Evolutionary conservation across 2,113 vertebrate species (phyloP), one percentile per base, ranked within the genome.

Genomic region (Ariopsis seemanni): DNA sequence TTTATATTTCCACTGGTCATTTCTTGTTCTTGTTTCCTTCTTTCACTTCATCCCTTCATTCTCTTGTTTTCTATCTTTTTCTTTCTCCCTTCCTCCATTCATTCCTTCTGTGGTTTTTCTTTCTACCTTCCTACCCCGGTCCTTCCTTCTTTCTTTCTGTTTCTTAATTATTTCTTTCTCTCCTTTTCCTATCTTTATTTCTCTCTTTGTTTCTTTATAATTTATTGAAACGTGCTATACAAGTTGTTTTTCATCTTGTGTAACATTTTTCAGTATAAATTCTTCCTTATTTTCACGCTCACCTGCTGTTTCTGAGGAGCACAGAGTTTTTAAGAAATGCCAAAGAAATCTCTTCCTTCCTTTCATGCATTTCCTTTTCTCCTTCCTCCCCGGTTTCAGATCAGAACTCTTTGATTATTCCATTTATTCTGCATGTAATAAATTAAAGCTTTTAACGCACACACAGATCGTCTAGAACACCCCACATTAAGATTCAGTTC

Each of bases 371-470:
- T 34, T 34, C 14, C 11, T 15, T 14, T 82, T 30, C 80, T 78
- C 8, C 1, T 79, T 27, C 69, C 1, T 1, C 7, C 27, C 5
- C 6, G 14, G 77, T 74, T 74, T 60, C 27, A 53, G 80, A 95
- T 93, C 94, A 90, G 91, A 92, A 86, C 48, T 22, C 88, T 85
- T 87, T 91, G 91, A 91, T 94, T 93, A 92, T 88, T 92, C 83
- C 88, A 91, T 92, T 90, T 92, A 90, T 91, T 84, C 81, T 82
- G 86, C 58, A 58, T 12, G 34, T 53, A 77, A 90, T 92, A 92
- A 93, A 93, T 91, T 63, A 92, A 90, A 85, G 89, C 91, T 90
- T 90, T 91, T 93, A 91, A 89, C 92, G 34, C 67, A 74, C 71
- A 74, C 17, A 18, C 9, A 30, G 85, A 93, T 92, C 85, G 75